These are phyloP conservation scores for Poeciliopsis paucimaculata DNA, from an alignment of 2,797 vertebrate species.

Conservation along the genomic window DNA sequence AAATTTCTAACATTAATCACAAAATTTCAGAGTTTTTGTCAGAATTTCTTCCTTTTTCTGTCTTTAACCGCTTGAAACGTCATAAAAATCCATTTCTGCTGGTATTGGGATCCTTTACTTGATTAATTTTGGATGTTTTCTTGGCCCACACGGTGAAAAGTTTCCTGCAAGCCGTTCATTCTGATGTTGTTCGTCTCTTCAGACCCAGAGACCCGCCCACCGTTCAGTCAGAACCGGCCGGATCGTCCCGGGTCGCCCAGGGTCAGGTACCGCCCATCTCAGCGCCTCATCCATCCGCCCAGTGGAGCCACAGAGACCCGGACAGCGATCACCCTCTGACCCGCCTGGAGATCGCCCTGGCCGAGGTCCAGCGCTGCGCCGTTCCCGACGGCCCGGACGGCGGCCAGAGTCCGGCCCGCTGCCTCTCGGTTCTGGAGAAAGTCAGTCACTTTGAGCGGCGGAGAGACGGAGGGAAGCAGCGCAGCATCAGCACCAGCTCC, in stretches of 20 bases:
- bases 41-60: too few relatives aligned
- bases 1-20: too few relatives aligned
- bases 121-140: too few relatives aligned
- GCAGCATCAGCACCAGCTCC: conserved; percentile 65
- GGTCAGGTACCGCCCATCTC: conserved; percentile 68
- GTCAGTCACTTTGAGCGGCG: conserved; percentile 89
- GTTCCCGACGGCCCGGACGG: conserved; percentile 60
- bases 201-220: conserved; percentile 62
- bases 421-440: conserved; percentile 91
- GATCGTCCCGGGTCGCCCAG: conserved; percentile 57
- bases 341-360: conserved; percentile 79
- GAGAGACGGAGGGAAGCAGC: conserved; percentile 77
- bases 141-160: too few relatives aligned
- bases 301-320: conserved; percentile 46
- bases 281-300: conserved; percentile 48
- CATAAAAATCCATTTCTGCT: too few relatives aligned
- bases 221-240: conserved; percentile 52
- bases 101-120: too few relatives aligned
- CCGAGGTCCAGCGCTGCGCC: conserved; percentile 76
- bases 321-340: conserved; percentile 79
- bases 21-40: too few relatives aligned
- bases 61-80: too few relatives aligned
- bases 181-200: background rate
- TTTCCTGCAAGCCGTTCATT: background rate
- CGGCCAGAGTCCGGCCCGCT: conserved; percentile 63